Conservation (phyloP, 2,888 invertebrate genomes). For the Mylabris sibirica region DNA sequence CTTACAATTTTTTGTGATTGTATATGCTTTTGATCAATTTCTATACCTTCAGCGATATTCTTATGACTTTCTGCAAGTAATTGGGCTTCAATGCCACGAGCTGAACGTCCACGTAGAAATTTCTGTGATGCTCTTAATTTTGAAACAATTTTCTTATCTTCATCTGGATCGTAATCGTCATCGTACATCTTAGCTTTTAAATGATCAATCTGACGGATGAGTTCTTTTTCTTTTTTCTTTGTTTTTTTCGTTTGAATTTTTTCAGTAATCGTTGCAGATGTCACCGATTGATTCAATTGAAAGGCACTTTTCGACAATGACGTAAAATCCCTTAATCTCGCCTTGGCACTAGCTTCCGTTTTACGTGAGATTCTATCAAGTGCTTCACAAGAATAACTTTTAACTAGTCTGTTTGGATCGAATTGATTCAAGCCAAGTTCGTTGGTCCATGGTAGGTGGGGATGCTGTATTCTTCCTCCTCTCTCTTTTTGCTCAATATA, state of each 20-base stretch:
- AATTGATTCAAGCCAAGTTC: conserved; percentile 75
- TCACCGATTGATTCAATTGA: conserved; percentile 69
- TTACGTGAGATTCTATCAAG: conserved; percentile 71
- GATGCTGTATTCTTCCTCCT: conserved; percentile 57
- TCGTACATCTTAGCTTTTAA: conserved; percentile 63
- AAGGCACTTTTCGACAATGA: conserved; percentile 69
- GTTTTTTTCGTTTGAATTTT: conserved; percentile 67
- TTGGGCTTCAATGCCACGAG: conserved; percentile 74
- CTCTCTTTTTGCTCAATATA: conserved; percentile 76
- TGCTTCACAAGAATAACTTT: conserved; percentile 73
- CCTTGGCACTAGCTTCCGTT: conserved; percentile 74
- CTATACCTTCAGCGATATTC: conserved; percentile 63
- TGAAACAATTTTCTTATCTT: conserved; percentile 60
- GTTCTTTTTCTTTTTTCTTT: conserved; percentile 62
- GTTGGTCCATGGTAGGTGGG: conserved; percentile 78
- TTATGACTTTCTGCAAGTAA: conserved; percentile 68
- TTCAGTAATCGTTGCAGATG: conserved; percentile 70
- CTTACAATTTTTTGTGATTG: conserved; percentile 12
- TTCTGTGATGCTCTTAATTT: conserved; percentile 61
- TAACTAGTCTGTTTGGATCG: conserved; percentile 70
- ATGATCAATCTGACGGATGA: conserved; percentile 58
- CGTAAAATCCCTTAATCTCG: conserved; percentile 69
- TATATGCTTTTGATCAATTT: conserved; percentile 57
- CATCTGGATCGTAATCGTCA: conserved; percentile 61
- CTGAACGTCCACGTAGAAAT: conserved; percentile 76